Evolutionary conservation across 2,113 vertebrate genomes (phyloP).

Genomic region (Anseranas semipalmata): DNA sequence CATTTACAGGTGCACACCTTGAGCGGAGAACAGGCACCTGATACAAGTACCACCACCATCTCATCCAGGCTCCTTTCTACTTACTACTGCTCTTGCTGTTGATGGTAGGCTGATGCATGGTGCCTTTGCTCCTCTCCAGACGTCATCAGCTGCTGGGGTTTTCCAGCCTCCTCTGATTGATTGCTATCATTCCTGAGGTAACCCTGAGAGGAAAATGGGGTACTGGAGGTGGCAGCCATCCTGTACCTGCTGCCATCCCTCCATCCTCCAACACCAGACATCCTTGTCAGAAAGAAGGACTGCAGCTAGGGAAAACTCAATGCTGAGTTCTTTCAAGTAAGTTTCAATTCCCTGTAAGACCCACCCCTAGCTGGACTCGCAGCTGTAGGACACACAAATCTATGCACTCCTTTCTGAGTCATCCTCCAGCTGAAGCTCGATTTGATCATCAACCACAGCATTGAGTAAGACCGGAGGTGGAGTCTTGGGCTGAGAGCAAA

Average conservation of each 20-base stretch:
- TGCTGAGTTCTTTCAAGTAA: background rate
- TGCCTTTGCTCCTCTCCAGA: background rate
- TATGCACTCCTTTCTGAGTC: background rate
- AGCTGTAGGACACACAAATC: background rate
- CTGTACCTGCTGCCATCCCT: background rate
- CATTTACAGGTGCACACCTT: background rate
- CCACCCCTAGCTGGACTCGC: background rate
- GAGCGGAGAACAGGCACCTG: background rate
- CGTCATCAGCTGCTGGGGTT: background rate
- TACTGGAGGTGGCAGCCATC: background rate
- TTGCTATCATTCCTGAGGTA: background rate
- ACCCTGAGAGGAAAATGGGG: background rate
- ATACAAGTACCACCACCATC: fast-evolving
- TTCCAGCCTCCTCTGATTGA: background rate
- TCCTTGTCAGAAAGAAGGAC: background rate
- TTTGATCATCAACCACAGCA: background rate
- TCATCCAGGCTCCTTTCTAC: background rate
- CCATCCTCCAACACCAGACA: background rate
- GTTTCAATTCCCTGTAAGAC: constrained; percentile 15
- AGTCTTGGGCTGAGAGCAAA: background rate
- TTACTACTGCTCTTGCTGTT: background rate
- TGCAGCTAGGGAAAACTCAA: background rate
- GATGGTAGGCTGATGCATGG: background rate
- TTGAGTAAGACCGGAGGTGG: background rate
- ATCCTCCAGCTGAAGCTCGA: background rate